phyloP scores from a whole-genome alignment of 2,888 invertebrate species.

The Marasmarcha lunaedactyla region DNA sequence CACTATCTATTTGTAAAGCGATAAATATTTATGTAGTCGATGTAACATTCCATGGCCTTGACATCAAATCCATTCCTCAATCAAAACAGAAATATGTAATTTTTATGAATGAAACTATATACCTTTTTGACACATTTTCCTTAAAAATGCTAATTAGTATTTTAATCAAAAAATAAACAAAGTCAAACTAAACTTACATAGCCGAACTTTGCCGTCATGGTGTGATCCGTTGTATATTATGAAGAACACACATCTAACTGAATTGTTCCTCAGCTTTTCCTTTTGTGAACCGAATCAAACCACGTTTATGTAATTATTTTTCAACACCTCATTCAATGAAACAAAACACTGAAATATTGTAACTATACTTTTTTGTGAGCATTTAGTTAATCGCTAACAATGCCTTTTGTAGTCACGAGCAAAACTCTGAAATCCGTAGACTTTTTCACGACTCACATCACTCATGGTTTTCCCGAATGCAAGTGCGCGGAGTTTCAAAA shows the following conservation, averaged over 20 bases:
- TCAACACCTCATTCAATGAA: slow-evolving; percentile 57
- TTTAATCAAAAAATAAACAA: too few relatives aligned
- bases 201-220: slow-evolving; percentile 73
- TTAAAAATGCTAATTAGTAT: too few relatives aligned
- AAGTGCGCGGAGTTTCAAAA: neutral
- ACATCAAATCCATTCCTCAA: too few relatives aligned
- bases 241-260: slow-evolving; percentile 67
- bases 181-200: slow-evolving; percentile 65
- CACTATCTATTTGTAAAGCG: too few relatives aligned
- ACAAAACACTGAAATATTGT: slow-evolving; percentile 50
- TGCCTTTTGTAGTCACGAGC: slow-evolving; percentile 59
- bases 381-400: slow-evolving; percentile 43
- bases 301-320: slow-evolving; percentile 63
- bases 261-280: slow-evolving; percentile 58
- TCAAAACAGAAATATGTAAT: too few relatives aligned
- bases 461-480: slow-evolving; percentile 49
- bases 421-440: slow-evolving; percentile 43
- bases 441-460: slow-evolving; percentile 46
- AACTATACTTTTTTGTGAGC: slow-evolving; percentile 42
- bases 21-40: too few relatives aligned
- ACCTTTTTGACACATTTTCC: too few relatives aligned
- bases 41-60: too few relatives aligned
- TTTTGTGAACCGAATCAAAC: slow-evolving; percentile 56
- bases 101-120: too few relatives aligned
- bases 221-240: slow-evolving; percentile 70